A percentile compares a stretch with the other conserved stretches of the same genome.
Evolutionary conservation across 2,888 invertebrate species (phyloP).

Genomic region (Gari tellinella): DNA sequence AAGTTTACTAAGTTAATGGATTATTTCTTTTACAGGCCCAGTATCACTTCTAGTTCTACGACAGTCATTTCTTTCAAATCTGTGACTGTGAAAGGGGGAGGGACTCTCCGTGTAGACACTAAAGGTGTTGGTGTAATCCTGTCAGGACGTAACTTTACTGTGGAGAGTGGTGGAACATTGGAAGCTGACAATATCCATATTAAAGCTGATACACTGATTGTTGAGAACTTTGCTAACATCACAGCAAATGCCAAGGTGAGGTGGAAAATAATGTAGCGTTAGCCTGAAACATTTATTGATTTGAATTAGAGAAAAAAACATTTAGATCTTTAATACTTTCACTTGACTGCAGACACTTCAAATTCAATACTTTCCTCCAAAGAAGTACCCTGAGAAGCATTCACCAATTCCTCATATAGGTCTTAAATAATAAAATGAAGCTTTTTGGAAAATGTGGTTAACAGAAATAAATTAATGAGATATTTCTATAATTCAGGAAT

Average conservation of each 20-base stretch:
- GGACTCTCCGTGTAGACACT: constrained; percentile 64
- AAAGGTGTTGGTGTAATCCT: constrained; percentile 60
- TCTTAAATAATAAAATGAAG: too few relatives aligned
- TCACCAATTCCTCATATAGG: too few relatives aligned
- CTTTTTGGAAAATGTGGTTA: too few relatives aligned
- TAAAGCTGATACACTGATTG: constrained; percentile 57
- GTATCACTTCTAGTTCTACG: neutral
- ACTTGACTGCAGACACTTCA: too few relatives aligned
- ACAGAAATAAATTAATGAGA: too few relatives aligned
- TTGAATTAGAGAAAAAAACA: too few relatives aligned
- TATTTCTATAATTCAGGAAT: too few relatives aligned
- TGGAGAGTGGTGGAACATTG: constrained; percentile 71
- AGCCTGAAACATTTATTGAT: too few relatives aligned
- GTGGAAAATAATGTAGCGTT: too few relatives aligned
- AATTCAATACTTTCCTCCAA: too few relatives aligned
- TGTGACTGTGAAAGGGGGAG: constrained; percentile 71
- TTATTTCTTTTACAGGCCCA: constrained; percentile 5
- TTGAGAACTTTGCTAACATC: constrained; percentile 69
- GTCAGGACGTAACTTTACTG: constrained; percentile 58
- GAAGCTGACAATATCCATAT: constrained; percentile 65
- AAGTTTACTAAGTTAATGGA: neutral
- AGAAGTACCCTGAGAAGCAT: too few relatives aligned
- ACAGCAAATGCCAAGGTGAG: constrained; percentile 65
- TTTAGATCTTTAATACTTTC: too few relatives aligned
- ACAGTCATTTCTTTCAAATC: constrained; percentile 63